phyloP scores from a whole-genome alignment of 64 coral and sea anemone genomes.

The Catalaphyllia jardinei region DNA sequence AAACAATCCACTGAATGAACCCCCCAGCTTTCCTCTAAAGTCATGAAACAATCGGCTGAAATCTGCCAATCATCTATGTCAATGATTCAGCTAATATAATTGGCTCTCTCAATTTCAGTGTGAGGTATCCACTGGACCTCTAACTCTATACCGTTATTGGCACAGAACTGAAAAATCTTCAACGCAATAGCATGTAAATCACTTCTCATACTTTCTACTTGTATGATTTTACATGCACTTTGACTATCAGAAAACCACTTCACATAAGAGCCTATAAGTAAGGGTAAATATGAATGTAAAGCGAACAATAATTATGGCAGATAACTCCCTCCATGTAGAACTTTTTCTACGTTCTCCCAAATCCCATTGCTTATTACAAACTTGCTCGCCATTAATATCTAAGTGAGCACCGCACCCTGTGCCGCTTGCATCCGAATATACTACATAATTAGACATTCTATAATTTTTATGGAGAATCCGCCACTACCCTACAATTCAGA shows the following conservation, averaged over 20 bases:
- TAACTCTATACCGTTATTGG: constrained; percentile 13
- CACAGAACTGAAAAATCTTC: constrained; percentile 41
- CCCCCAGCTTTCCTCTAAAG: constrained; percentile 31
- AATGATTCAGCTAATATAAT: constrained; percentile 27
- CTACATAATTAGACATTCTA: constrained; percentile 36
- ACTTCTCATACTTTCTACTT: constrained; percentile 22
- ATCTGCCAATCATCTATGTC: too few species aligned
- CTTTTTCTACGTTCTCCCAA: too few species aligned
- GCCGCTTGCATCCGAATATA: constrained; percentile 68
- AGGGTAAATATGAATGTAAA: constrained; percentile 32
- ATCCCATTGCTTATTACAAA: constrained; percentile 48
- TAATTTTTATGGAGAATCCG: not conserved
- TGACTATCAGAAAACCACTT: constrained; percentile 10
- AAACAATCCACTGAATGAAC: constrained; percentile 22
- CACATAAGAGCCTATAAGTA: constrained; percentile 19
- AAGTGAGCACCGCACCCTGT: constrained; percentile 51
- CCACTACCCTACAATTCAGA: not conserved
- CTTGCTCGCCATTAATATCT: constrained; percentile 40
- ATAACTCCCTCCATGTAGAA: too few species aligned
- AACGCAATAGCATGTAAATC: constrained; percentile 30
- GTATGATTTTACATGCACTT: not conserved
- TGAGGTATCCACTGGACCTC: constrained; percentile 59
- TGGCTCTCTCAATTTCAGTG: constrained; percentile 42
- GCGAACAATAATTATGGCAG: too few species aligned
- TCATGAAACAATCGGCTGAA: too few species aligned